phyloP scores from a whole-genome alignment of 2,113 vertebrate species.

The Marmota flaviventris region DNA sequence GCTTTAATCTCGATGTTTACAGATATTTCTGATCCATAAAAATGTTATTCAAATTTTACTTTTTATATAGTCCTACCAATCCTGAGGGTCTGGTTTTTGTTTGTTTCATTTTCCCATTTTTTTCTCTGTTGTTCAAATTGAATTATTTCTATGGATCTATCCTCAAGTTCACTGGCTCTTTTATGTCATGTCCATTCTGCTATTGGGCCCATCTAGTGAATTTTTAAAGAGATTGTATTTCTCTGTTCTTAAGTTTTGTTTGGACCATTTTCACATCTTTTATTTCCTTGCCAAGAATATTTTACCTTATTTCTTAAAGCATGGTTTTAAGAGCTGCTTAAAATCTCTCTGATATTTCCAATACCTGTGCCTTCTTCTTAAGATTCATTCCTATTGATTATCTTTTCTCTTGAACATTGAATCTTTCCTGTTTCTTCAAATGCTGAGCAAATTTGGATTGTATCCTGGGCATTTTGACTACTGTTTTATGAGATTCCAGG shows the following conservation, averaged over 20 bases:
- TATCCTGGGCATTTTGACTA: not conserved
- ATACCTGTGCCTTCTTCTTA: not conserved
- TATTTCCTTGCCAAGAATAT: conserved; percentile 20
- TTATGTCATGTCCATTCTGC: not conserved
- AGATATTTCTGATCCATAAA: conserved; percentile 42
- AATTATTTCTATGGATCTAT: not conserved
- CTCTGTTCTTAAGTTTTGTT: conserved; percentile 38
- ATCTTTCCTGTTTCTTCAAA: not conserved
- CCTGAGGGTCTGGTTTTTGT: not conserved
- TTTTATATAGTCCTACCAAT: not conserved
- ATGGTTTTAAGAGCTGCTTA: not conserved
- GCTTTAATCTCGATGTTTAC: conserved; percentile 18
- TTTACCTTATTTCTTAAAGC: conserved; percentile 5
- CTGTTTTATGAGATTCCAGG: not conserved
- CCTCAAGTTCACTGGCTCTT: not conserved
- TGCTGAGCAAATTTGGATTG: not conserved
- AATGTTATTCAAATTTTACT: not conserved
- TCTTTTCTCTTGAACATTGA: not conserved
- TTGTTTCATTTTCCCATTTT: not conserved
- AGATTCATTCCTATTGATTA: not conserved
- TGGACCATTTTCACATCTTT: not conserved
- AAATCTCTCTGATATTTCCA: not conserved
- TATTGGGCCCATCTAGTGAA: not conserved
- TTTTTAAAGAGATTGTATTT: not conserved
- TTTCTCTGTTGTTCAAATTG: not conserved